Evolutionary conservation across 2,113 vertebrate genomes (phyloP), one percentile per base, ranked within the genome.

Genomic region (Noturus placidus): DNA sequence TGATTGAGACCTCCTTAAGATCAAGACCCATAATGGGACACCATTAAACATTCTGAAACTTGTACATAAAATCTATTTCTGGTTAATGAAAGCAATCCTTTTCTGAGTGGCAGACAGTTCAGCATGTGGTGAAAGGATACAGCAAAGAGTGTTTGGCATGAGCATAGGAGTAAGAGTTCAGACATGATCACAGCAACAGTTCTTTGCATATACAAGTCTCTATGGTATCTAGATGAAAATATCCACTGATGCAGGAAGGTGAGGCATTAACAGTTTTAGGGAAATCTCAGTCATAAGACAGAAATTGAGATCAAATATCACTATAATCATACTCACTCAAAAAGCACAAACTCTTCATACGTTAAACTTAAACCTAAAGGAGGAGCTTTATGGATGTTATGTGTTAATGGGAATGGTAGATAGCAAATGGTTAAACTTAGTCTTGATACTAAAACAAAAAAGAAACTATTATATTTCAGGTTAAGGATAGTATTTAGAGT

Each of bases 1-100:
- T 63, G 33, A 77, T 10, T 61, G 72, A 52, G 54, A 52, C 74
- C 74, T 77, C 11, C 74, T 77, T 77, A 77, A 79, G 57, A 67
- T 86, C 38, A 50, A 67, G 57, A 89, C 63, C 20, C 76, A 59
- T 78, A 87, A 87, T 27, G 14, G 42, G 15, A 20, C 25, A 30
- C 35, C 79, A 52, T 63, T 27, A 79, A 83, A 83, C 19, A 56
- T 72, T 25, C 63, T 59, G 52, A 46, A 30, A 63, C 82, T 33
- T 5, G 17, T 35, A 33, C 70, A 11, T 42, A 1, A 22, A 42
- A 74, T 74, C 70, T 77, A 35, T 52, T 22, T 52, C 38, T 54
- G 46, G n/a, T 38, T 86, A 30, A 35, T 46, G 30, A 57, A 81
- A 35, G 9, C 78, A 9, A 33, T 22, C 30, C 19, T 20, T 13